Conservation (phyloP, 2,888 invertebrate genomes). For the Nesidiocoris tenuis region DNA sequence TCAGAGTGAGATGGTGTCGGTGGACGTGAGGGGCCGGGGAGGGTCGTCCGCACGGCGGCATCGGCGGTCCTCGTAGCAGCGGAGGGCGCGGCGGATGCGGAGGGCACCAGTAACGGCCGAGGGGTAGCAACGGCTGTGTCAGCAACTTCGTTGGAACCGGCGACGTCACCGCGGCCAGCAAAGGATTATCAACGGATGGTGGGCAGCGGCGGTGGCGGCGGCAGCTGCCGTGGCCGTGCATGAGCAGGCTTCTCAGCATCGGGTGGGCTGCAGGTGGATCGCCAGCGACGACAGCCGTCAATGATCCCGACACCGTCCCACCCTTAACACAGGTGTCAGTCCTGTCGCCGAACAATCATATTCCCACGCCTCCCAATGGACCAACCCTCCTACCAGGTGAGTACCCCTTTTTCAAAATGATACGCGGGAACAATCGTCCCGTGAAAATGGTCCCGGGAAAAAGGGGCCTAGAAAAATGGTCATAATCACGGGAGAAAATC, state of each 20-base stretch:
- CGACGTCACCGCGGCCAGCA: background rate
- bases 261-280: constrained; percentile 43
- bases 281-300: constrained; percentile 7
- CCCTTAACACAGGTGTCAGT: constrained; percentile 48
- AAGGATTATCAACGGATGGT: constrained; percentile 17
- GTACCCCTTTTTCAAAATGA: too few species aligned
- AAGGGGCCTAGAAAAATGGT: too few species aligned
- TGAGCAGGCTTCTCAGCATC: constrained; percentile 43
- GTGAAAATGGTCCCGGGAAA: too few species aligned
- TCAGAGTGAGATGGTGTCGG: constrained; percentile 21
- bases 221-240: constrained; percentile 35
- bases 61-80: constrained; percentile 35
- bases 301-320: constrained; percentile 42
- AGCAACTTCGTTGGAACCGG: background rate
- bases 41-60: constrained; percentile 16
- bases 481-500: too few species aligned
- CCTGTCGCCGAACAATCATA: constrained; percentile 47
- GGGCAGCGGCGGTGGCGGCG: constrained; percentile 7
- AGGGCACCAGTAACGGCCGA: constrained; percentile 30
- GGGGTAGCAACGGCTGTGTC: constrained; percentile 3
- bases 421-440: too few species aligned
- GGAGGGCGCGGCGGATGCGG: constrained; percentile 17
- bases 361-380: constrained; percentile 47
- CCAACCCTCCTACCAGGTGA: constrained; percentile 47
- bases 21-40: constrained; percentile 37